These are phyloP conservation scores for Periparus ater DNA, from an alignment of 2,797 vertebrate genomes.

Conservation along the genomic window DNA sequence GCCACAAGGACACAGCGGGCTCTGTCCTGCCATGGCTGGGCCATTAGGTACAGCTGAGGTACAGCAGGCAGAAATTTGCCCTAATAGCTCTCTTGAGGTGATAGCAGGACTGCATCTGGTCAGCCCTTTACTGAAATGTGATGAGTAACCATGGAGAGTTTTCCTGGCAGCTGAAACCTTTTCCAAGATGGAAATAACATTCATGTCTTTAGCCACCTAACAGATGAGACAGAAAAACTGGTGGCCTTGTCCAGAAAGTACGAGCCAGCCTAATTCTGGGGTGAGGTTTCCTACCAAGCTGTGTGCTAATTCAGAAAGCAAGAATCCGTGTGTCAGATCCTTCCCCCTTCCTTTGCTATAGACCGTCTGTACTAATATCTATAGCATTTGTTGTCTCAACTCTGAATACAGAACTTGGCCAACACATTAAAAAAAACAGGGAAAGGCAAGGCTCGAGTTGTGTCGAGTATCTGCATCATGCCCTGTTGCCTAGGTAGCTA, in stretches of 20 bases:
- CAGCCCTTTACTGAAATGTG: background rate
- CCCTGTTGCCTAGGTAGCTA: constrained; percentile 41
- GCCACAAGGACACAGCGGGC: accelerated
- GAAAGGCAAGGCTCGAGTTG: background rate
- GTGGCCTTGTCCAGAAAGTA: background rate
- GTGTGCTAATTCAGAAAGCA: background rate
- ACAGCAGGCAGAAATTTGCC: background rate
- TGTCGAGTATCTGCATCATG: background rate
- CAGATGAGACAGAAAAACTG: background rate
- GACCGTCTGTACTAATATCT: background rate
- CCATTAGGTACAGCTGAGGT: background rate
- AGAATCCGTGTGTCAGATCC: background rate
- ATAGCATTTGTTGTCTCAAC: background rate
- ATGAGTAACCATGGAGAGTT: background rate
- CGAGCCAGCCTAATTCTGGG: background rate
- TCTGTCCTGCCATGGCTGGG: background rate
- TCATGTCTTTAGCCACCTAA: background rate
- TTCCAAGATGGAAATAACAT: background rate
- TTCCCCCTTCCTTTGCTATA: background rate
- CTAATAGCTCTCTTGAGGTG: background rate
- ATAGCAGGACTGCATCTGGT: background rate
- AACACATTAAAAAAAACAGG: background rate
- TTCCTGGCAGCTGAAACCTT: constrained; percentile 1
- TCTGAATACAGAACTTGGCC: background rate
- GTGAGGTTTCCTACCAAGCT: background rate